Percentiles rank a stretch among this genome's conserved stretches.
These are phyloP conservation scores for Therioaphis trifolii DNA, from an alignment of 2,888 invertebrate species.

Conservation along the genomic window DNA sequence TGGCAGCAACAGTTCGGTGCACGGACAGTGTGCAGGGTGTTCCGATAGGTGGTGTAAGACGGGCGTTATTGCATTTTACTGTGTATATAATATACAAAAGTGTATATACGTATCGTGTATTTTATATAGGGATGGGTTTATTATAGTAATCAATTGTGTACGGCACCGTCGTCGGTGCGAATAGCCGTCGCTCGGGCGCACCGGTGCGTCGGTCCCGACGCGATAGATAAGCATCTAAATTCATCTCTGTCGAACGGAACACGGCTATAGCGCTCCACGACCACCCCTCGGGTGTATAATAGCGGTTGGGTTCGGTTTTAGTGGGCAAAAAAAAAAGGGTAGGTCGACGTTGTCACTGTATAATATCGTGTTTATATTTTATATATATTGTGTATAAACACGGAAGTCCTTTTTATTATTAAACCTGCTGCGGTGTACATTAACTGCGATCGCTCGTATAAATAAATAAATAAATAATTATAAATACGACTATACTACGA, in stretches of 20 bases:
- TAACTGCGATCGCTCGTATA: too few relatives aligned
- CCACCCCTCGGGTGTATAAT: not conserved
- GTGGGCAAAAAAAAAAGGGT: not conserved
- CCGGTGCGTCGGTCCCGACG: not conserved
- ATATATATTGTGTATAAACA: constrained; percentile 18
- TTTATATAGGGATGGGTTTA: not conserved
- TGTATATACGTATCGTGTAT: not conserved
- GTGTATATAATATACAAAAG: not conserved
- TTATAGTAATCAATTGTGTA: constrained; percentile 17
- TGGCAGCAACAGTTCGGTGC: not conserved
- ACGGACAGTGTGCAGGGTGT: not conserved
- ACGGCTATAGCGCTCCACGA: not conserved
- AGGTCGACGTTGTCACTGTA: not conserved
- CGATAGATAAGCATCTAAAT: constrained; percentile 42
- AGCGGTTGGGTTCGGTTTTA: not conserved
- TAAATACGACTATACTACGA: too few relatives aligned
- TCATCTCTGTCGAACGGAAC: constrained; percentile 16
- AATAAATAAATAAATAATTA: too few relatives aligned
- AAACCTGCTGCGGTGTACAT: too few relatives aligned
- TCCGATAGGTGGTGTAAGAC: not conserved
- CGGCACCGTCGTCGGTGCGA: not conserved
- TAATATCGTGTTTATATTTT: not conserved
- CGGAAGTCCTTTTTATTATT: constrained; percentile 50
- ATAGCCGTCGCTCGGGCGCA: not conserved
- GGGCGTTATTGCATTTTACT: too few relatives aligned